Base-by-base conservation (phyloP, 2,113 vertebrate species). In the Oncorhynchus tshawytscha region DNA sequence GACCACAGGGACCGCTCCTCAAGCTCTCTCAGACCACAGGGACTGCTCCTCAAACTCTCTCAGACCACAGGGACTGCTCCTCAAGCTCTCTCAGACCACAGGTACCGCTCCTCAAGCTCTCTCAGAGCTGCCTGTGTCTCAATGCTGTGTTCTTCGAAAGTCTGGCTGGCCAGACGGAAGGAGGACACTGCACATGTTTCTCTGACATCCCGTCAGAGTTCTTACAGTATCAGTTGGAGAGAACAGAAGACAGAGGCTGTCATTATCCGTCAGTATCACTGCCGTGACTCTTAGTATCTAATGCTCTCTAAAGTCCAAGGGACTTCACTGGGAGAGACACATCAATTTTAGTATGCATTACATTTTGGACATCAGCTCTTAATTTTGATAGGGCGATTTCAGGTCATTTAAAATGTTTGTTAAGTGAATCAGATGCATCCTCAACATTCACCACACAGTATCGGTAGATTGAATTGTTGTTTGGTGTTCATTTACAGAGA, bases 21-120 rank as follows among this genome's bases (percentile, higher is more conserved):
- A 31, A 31, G 5, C 31, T 31, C 31, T 31, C 31, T 31, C 31
- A 6, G 31, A 31, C 84, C 84, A 31, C 31, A 31, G 31, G 31
- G 31, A 31, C 31, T 5, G 5, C 31, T 31, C 31, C 31, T 31
- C 31, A 31, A 31, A 5, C 31, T 31, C 31, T 31, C 31, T 31
- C 31, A 6, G 31, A 31, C 84, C 84, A 62, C 45, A 27, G 84
- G 82, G 75, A 78, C 49, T 71, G 70, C n/a, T 57, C 31, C 31
- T 34, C 31, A 34, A 34, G 5, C 31, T 34, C 31, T 34, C 31
- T 34, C 31, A 34, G 31, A 34, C 84, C 84, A 59, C 31, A 27
- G 85, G 82, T 73, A 79, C 57, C 71, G 72, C n/a, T 57, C 31
- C 31, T 34, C 31, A 34, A 34, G 31, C 31, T 34, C 31, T 34